Evolutionary conservation across 2,888 invertebrate species (phyloP).

Genomic region (Galerucella calmariensis): DNA sequence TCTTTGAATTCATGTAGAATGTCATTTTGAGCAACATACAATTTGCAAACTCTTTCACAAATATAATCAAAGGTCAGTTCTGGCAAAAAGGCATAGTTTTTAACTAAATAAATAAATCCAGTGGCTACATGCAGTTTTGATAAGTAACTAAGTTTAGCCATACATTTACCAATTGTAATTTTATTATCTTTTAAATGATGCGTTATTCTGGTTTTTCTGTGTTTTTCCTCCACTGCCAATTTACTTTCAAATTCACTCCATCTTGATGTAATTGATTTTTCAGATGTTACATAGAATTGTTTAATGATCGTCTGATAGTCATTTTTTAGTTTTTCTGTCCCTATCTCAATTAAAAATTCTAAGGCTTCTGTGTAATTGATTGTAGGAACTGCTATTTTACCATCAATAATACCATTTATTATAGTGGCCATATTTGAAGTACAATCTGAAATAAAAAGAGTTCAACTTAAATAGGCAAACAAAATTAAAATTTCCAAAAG

Average conservation of each 20-base stretch:
- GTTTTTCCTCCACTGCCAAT: constrained; percentile 17
- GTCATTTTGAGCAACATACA: constrained; percentile 30
- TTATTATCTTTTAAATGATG: constrained; percentile 28
- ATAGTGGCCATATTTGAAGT: constrained; percentile 46
- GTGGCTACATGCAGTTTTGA: constrained; percentile 45
- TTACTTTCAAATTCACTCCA: constrained; percentile 42
- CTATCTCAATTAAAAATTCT: constrained; percentile 51
- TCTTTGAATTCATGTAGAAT: constrained; percentile 32
- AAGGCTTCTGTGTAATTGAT: constrained; percentile 46
- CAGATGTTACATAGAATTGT: constrained; percentile 38
- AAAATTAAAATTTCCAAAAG: background rate
- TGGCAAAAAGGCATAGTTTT: constrained; percentile 39
- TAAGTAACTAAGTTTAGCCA: constrained; percentile 46
- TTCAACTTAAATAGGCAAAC: too few species aligned
- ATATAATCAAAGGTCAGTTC: constrained; percentile 43
- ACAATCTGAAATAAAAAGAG: constrained; percentile 23
- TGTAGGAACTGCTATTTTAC: constrained; percentile 47
- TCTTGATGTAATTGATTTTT: constrained; percentile 32
- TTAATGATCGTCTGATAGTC: constrained; percentile 49
- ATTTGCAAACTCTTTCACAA: constrained; percentile 38
- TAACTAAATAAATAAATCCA: constrained; percentile 48
- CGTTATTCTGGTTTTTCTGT: constrained; percentile 42
- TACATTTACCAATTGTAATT: constrained; percentile 3
- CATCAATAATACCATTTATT: constrained; percentile 47
- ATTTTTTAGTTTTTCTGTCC: constrained; percentile 51